phyloP scores from a whole-genome alignment of 1,140 invertebrate species.

The Plutomurus gul region DNA sequence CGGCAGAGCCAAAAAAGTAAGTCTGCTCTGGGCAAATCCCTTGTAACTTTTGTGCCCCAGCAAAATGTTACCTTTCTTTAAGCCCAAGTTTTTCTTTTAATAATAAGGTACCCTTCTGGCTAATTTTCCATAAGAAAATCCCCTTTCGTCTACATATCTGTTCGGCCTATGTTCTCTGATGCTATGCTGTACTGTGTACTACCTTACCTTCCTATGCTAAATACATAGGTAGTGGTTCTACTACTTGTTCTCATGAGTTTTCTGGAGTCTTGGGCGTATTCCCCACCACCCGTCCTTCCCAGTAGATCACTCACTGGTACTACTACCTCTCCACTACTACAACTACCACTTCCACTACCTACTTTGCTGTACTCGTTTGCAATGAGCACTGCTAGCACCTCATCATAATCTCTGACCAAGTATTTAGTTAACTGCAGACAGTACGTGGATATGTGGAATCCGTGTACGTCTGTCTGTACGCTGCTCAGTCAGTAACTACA shows the following conservation, averaged over 20 bases:
- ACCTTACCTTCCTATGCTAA: background rate
- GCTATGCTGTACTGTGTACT: background rate
- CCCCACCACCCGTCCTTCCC: conserved; percentile 24
- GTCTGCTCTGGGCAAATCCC: conserved; percentile 48
- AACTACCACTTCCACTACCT: background rate
- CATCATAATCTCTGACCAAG: background rate
- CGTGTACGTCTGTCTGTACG: background rate
- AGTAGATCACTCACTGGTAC: conserved; percentile 30
- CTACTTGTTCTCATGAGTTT: conserved; percentile 7
- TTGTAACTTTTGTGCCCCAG: conserved; percentile 47
- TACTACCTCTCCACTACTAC: background rate
- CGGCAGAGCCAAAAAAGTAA: conserved; percentile 48
- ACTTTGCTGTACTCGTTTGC: background rate
- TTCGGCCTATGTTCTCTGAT: background rate
- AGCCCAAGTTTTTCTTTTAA: conserved; percentile 51
- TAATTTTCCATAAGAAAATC: conserved; percentile 47
- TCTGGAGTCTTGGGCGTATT: conserved; percentile 7
- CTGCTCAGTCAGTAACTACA: background rate
- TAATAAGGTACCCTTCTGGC: conserved; percentile 49
- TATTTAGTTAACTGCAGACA: background rate
- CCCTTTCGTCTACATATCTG: conserved; percentile 29
- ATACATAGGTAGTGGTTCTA: background rate
- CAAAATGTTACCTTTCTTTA: conserved; percentile 50
- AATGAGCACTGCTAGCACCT: conserved; percentile 6
- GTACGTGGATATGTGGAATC: background rate